Base-by-base conservation (phyloP, 2,888 invertebrate genomes). In the Strigamia transsilvanica region DNA sequence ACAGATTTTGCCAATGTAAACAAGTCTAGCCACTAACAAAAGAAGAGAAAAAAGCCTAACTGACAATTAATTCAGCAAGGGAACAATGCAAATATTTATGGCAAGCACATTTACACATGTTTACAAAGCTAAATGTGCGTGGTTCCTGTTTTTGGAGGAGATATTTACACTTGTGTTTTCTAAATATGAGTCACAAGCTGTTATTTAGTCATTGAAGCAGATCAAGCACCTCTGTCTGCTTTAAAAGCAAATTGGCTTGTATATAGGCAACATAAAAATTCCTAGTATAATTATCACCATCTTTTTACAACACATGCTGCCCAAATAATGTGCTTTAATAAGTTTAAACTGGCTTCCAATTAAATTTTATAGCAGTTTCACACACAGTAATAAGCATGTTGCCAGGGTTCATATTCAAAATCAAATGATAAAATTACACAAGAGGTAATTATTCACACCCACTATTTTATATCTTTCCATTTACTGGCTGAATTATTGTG, bases 261-360 rank as follows among this genome's bases (percentile, higher is more conserved):
- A 56, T 21, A 56, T 56, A 46, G 56, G 56, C 32, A 73, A 27
- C 73, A 73, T 73, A 73, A 73, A 73, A 73, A 73, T 32, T 73
- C 27, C 73, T 12, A 32, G 7, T 73, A 27, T 73, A 73, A 73
- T 73, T 73, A 73, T 73, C 73, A 32, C 73, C 73, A 73, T 73
- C 73, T 73, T 56, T 56, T 56, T 56, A 56, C 56, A 56, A 18
- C 56, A 18, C 56, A 56, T 73, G 73, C 73, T 73, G 73, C 32
- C 73, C 73, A 73, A 73, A 73, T 73, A 73, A 73, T 73, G 32
- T 73, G 23, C 73, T 73, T 73, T 73, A 73, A 73, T 73, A 73
- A 73, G 73, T 73, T 73, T 73, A 73, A 73, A 73, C 73, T 73
- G 73, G 73, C 73, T 73, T 73, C 73, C 73, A 73, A 73, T 73